These are phyloP conservation scores for Cotesia congregata DNA, from an alignment of 2,888 invertebrate genomes.

Conservation along the genomic window DNA sequence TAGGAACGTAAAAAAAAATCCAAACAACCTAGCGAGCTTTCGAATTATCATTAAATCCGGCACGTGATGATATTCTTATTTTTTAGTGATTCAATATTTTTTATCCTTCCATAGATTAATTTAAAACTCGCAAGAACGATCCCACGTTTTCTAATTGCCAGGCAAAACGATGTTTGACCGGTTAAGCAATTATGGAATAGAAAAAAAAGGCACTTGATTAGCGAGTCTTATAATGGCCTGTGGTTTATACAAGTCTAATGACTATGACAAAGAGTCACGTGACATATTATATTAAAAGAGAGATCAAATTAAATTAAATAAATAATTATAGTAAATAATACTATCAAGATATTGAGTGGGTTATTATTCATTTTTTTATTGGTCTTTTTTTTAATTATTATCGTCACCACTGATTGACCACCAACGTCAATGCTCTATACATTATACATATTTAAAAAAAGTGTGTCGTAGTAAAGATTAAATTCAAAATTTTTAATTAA, in stretches of 20 bases:
- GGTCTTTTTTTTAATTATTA: neutral
- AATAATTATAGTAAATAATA: neutral
- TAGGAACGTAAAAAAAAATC: neutral
- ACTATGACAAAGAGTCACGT: conserved; percentile 48
- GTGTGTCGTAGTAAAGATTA: neutral
- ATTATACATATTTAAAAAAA: neutral
- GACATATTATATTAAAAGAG: conserved; percentile 40
- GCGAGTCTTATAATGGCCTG: conserved; percentile 43
- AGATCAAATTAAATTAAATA: conserved; percentile 20
- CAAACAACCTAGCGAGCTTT: neutral
- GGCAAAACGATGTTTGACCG: conserved; percentile 43
- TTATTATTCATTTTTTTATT: neutral
- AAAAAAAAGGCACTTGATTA: conserved; percentile 32
- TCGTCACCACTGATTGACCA: neutral
- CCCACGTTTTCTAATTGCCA: conserved; percentile 51
- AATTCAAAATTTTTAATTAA: neutral
- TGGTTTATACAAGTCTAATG: conserved; percentile 47
- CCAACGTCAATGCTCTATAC: neutral
- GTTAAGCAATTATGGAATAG: conserved; percentile 37
- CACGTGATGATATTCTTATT: conserved; percentile 28
- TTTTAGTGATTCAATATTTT: conserved; percentile 18
- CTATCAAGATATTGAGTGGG: neutral
- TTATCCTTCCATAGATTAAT: conserved; percentile 38
- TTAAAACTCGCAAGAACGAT: conserved; percentile 37
- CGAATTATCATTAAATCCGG: conserved; percentile 16